A percentile compares a stretch with the other conserved stretches of the same genome.
phyloP scores from a whole-genome alignment of 2,797 vertebrate genomes.

The Enteromius anoplus region DNA sequence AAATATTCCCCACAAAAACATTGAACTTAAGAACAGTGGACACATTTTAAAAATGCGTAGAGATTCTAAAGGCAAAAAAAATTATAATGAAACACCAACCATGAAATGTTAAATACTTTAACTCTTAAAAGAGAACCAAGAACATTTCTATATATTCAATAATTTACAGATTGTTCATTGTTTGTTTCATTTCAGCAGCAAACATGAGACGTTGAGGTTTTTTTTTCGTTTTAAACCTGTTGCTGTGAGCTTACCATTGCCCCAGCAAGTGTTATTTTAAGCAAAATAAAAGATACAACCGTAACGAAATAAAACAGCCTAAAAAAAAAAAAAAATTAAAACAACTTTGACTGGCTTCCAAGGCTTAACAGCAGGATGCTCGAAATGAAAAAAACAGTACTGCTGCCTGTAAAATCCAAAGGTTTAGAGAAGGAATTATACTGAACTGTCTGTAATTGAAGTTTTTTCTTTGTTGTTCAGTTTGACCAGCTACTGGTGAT shows the following conservation, averaged over 20 bases:
- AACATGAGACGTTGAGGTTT: slow-evolving; percentile 68
- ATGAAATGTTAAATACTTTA: slow-evolving; percentile 89
- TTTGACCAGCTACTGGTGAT: slow-evolving; percentile 5
- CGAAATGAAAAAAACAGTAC: background rate
- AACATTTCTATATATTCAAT: slow-evolving; percentile 79
- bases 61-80: slow-evolving; percentile 75
- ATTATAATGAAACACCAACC: slow-evolving; percentile 82
- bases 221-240: slow-evolving; percentile 67
- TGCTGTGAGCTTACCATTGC: slow-evolving; percentile 69
- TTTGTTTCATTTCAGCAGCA: slow-evolving; percentile 82
- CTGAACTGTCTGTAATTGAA: background rate
- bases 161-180: slow-evolving; percentile 86
- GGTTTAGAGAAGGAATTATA: background rate
- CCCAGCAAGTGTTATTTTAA: slow-evolving; percentile 61
- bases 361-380: slow-evolving; percentile 47
- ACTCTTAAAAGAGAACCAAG: slow-evolving; percentile 74
- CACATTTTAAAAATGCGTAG: slow-evolving; percentile 49
- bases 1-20: slow-evolving; percentile 37
- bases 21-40: slow-evolving; percentile 73
- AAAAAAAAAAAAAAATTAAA: slow-evolving; percentile 42
- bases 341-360: slow-evolving; percentile 46
- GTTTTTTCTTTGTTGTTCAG: slow-evolving; percentile 1
- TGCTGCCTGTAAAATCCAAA: slow-evolving; percentile 19
- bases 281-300: slow-evolving; percentile 37
- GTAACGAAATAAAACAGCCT: slow-evolving; percentile 41